Conservation (phyloP, 2,888 invertebrate genomes). For the Temnothorax rugatulus region DNA sequence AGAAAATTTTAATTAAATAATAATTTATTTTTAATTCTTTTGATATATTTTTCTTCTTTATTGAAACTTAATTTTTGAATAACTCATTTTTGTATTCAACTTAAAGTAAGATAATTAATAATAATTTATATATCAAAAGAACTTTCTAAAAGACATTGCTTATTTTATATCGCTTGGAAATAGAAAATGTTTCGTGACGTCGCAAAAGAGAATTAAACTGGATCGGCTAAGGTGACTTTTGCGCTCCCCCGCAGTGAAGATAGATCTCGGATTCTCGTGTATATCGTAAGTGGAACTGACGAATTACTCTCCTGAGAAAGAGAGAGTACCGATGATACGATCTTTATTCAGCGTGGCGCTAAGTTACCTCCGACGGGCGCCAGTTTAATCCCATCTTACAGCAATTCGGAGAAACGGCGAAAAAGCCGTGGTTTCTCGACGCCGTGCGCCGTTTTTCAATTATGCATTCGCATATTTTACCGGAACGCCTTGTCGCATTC, state of each 20-base stretch:
- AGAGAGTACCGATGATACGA: constrained; percentile 25
- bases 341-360: constrained; percentile 39
- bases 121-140: neutral
- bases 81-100: neutral
- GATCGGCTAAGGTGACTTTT: neutral
- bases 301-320: constrained; percentile 36
- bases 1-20: neutral
- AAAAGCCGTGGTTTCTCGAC: constrained; percentile 36
- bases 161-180: constrained; percentile 7
- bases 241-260: neutral
- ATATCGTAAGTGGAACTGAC: constrained; percentile 32
- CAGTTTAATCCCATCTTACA: constrained; percentile 42
- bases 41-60: neutral
- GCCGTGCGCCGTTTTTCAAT: constrained; percentile 52
- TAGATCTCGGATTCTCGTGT: constrained; percentile 7
- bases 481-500: constrained; percentile 49
- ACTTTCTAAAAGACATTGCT: no score
- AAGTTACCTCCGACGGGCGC: constrained; percentile 36
- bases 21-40: neutral
- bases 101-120: neutral
- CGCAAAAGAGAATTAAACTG: constrained; percentile 3
- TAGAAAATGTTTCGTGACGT: neutral
- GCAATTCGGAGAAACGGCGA: constrained; percentile 43
- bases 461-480: constrained; percentile 60
- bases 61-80: neutral